Base-by-base conservation (phyloP, 1,140 invertebrate species). In the Achroia grisella region DNA sequence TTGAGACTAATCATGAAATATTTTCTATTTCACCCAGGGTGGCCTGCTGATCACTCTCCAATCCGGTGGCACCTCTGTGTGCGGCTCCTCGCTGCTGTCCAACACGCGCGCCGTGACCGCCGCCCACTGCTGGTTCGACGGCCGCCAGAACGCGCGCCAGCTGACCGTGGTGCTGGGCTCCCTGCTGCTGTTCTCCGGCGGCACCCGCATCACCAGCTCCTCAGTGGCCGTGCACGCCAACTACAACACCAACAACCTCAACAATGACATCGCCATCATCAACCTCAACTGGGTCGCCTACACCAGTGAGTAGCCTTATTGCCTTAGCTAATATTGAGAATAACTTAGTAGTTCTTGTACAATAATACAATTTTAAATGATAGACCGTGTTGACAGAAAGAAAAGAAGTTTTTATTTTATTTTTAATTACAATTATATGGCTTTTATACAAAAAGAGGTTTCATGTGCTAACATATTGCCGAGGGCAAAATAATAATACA, bases 121-220 rank as follows among this genome's bases (percentile, higher is more conserved):
- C 8, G 64, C 57, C 4, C 64, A 68, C 57, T 68, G 64, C 42
- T 68, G 61, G 64, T 8, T 14, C 1, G 42, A 41, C 46, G 33
- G 40, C 10, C 32, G 31, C n/a, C 33, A 35, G 33, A 23, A 23
- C 17, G 33, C 33, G 11, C 1, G 33, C 0, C 33, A 37, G 15
- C 17, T 37, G 6, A 15, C 10, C 9, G 13, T 37, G 1, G 35
- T 37, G 4, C 35, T 37, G 8, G 14, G 35, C 35, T 37, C 35
- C n/a, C 14, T 17, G 1, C 8, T 8, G 14, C 14, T 37, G 4
- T 37, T 37, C 35, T n/a, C 15, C 8, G 35, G 35, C n/a, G 35
- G 35, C n/a, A 10, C n/a, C 9, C 8, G 35, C 0, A 8, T 37
- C 15, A 37, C 15, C 14, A 15, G 8, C 4, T 17, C 14, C 14